Conservation (phyloP, 2,888 invertebrate species). For the Aphodius sticticus region DNA sequence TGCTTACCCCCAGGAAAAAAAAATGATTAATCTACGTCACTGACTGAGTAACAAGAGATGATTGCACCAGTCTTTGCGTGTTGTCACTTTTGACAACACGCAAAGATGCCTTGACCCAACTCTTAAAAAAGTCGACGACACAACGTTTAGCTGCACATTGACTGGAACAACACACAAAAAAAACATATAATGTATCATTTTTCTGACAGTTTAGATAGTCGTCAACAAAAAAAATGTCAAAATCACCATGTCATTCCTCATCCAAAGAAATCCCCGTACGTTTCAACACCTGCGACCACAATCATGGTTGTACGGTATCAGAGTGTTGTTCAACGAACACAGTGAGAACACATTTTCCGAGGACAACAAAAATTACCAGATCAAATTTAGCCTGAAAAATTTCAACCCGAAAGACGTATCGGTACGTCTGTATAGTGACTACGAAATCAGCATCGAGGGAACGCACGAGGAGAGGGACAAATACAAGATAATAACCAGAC, state of each 20-base stretch:
- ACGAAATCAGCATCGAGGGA: neutral
- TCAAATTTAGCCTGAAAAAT: neutral
- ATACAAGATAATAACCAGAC: neutral
- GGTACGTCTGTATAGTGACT: neutral
- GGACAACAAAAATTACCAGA: neutral
- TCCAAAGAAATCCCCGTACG: neutral
- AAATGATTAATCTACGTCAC: too few species aligned
- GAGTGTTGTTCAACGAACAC: neutral
- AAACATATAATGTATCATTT: too few species aligned
- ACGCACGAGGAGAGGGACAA: neutral
- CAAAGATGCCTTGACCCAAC: too few species aligned
- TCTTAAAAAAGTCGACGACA: too few species aligned
- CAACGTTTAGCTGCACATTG: too few species aligned
- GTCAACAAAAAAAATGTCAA: neutral
- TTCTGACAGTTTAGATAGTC: neutral
- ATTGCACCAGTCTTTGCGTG: too few species aligned
- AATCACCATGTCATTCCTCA: neutral
- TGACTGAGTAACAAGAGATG: too few species aligned
- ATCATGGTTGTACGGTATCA: neutral
- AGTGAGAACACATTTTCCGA: neutral
- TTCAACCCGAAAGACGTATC: neutral
- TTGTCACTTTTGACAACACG: too few species aligned
- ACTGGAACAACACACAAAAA: too few species aligned
- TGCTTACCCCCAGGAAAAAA: too few species aligned
- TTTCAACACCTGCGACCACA: neutral